Evolutionary conservation across 2,888 invertebrate species (phyloP).

Genomic region (Parasteatoda lunata): DNA sequence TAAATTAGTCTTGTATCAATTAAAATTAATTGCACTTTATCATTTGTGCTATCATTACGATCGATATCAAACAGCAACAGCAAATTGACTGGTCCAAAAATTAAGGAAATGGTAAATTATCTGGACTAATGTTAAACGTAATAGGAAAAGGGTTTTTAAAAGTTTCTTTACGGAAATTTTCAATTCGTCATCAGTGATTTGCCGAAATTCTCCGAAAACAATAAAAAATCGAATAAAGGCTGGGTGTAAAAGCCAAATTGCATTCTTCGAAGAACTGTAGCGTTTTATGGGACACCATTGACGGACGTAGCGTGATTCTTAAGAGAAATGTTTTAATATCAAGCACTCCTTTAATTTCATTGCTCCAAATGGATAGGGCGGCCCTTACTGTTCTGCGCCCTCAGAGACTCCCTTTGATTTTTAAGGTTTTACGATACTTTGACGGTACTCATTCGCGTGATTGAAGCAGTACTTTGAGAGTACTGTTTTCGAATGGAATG

Average conservation of each 20-base stretch:
- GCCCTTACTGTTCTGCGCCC: slow-evolving; percentile 8
- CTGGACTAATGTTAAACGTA: too few species aligned
- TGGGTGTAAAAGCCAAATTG: slow-evolving; percentile 51
- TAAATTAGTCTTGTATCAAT: too few species aligned
- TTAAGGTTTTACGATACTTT: slow-evolving; percentile 27
- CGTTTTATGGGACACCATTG: neutral
- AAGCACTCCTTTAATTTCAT: slow-evolving; percentile 41
- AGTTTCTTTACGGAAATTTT: too few species aligned
- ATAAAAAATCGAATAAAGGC: slow-evolving; percentile 16
- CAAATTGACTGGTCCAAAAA: too few species aligned
- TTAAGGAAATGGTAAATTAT: too few species aligned
- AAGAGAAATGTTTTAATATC: slow-evolving; percentile 41
- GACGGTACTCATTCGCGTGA: neutral
- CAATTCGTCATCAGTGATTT: slow-evolving; percentile 3
- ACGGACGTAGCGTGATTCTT: neutral
- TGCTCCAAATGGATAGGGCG: slow-evolving; percentile 22
- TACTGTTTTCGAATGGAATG: neutral
- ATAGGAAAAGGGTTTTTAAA: too few species aligned
- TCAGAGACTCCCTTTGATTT: slow-evolving; percentile 26
- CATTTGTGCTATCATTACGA: too few species aligned
- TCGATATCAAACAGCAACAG: too few species aligned
- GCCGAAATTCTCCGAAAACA: slow-evolving; percentile 22
- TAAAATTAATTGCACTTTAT: too few species aligned
- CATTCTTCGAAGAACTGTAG: slow-evolving; percentile 23
- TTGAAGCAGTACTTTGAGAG: neutral